Evolutionary conservation across 2,113 vertebrate genomes (phyloP).

Genomic region (Vireo altiloquus): DNA sequence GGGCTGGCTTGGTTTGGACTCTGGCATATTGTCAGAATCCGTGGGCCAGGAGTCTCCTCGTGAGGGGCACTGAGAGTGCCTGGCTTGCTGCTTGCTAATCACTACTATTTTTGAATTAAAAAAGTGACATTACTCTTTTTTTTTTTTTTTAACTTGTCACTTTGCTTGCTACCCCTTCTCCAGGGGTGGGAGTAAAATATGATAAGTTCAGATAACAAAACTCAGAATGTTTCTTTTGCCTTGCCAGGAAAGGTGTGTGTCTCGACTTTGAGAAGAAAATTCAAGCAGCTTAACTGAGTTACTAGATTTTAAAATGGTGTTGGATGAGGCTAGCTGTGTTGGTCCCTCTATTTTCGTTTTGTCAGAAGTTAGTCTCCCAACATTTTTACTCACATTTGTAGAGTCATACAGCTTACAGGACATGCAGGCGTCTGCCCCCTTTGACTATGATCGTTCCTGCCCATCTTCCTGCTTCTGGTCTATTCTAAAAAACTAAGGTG

Average conservation of each 20-base stretch:
- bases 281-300: background rate
- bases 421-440: background rate
- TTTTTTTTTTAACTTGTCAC: background rate
- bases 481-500: background rate
- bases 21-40: background rate
- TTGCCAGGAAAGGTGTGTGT: background rate
- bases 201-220: background rate
- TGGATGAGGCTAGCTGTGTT: background rate
- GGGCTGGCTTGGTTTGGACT: background rate
- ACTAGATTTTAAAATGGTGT: background rate
- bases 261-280: background rate
- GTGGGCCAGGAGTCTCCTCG: background rate
- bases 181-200: fast-evolving
- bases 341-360: background rate
- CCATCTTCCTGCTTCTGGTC: background rate
- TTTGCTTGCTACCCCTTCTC: background rate
- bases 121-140: background rate
- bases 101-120: background rate
- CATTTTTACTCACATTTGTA: background rate
- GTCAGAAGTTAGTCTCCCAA: background rate
- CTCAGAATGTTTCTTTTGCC: background rate
- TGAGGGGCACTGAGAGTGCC: fast-evolving
- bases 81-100: background rate
- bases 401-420: fast-evolving
- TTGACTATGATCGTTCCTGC: background rate